Evolutionary conservation across 2,113 vertebrate species (phyloP).

Genomic region (Upupa epops): DNA sequence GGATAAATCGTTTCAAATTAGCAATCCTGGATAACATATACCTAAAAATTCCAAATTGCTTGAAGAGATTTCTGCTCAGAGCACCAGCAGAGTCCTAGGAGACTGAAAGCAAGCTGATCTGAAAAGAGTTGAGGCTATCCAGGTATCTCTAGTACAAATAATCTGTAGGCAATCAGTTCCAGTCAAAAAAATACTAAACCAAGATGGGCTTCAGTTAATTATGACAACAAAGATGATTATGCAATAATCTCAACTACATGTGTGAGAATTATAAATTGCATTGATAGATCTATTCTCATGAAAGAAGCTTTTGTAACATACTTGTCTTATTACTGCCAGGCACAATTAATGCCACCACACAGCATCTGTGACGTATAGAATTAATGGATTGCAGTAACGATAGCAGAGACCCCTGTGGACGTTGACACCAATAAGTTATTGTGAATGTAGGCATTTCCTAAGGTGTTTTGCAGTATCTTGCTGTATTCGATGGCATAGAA

Average conservation of each 20-base stretch:
- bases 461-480: not conserved
- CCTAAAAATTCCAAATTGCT: not conserved
- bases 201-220: not conserved
- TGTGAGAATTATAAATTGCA: not conserved
- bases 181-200: not conserved
- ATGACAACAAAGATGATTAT: not conserved
- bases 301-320: not conserved
- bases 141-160: not conserved
- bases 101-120: not conserved
- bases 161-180: not conserved
- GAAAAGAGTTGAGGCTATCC: not conserved
- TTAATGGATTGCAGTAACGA: not conserved
- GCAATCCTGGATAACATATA: not conserved
- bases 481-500: not conserved
- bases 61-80: not conserved
- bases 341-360: not conserved
- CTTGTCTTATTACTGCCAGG: not conserved
- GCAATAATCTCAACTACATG: not conserved
- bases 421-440: not conserved
- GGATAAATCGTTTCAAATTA: not conserved
- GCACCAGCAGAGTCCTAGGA: not conserved
- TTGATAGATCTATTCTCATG: not conserved
- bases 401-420: not conserved
- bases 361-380: not conserved
- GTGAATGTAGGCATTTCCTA: not conserved